These are phyloP conservation scores for Actenoides hombroni DNA, from an alignment of 2,113 vertebrate genomes.

Conservation along the genomic window DNA sequence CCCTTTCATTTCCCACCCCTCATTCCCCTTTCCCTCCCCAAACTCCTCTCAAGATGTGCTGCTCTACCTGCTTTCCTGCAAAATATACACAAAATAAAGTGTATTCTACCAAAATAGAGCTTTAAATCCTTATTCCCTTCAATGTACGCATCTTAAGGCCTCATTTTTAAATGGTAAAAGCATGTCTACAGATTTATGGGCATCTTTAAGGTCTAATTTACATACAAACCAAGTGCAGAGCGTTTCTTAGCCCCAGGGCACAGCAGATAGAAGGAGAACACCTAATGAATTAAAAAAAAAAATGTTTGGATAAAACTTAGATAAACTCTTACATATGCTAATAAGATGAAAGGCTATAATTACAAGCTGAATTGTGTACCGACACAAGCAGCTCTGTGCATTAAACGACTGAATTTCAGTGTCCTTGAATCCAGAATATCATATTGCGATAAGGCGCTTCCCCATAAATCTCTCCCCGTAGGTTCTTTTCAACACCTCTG, in stretches of 20 bases:
- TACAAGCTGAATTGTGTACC: background rate
- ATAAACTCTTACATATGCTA: conserved; percentile 15
- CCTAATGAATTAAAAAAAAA: conserved; percentile 31
- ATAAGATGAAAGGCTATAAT: conserved; percentile 48
- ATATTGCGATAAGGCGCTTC: background rate
- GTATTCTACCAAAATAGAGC: background rate
- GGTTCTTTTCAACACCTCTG: background rate
- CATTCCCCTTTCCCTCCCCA: background rate
- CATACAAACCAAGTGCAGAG: conserved; percentile 4
- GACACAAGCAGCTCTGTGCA: background rate
- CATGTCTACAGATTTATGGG: conserved; percentile 19
- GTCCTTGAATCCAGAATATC: conserved; percentile 18
- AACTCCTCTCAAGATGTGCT: background rate
- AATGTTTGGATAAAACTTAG: conserved; percentile 17
- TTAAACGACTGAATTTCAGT: background rate
- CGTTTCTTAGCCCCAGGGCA: background rate
- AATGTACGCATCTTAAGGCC: background rate
- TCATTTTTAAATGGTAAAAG: background rate
- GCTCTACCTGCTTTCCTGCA: background rate
- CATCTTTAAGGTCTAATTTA: conserved; percentile 33
- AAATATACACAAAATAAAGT: background rate
- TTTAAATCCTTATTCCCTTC: background rate
- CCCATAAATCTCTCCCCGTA: background rate
- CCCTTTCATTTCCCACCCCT: background rate
- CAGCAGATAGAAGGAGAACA: background rate